phyloP scores from a whole-genome alignment of 2,888 invertebrate species.

The Beris chalybata region DNA sequence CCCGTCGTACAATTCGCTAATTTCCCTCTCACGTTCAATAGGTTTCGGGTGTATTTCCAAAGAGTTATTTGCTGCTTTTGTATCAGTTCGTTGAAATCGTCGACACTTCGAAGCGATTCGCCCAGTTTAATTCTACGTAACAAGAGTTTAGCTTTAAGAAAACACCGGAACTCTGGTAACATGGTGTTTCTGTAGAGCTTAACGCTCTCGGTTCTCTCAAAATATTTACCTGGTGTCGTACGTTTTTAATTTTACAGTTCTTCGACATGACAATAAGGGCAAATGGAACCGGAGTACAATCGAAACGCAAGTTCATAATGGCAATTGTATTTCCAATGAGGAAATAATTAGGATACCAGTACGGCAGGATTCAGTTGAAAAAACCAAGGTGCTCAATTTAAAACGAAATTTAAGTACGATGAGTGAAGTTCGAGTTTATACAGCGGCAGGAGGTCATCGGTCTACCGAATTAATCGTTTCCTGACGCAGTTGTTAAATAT shows the following conservation, averaged over 20 bases:
- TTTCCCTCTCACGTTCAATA: slow-evolving; percentile 47
- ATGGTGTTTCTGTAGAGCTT: not conserved
- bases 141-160: slow-evolving; percentile 26
- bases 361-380: not conserved
- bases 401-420: slow-evolving; percentile 9
- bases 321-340: slow-evolving; percentile 8
- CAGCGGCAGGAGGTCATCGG: not conserved
- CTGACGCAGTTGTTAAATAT: slow-evolving; percentile 20
- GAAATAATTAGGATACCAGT: not conserved
- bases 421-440: slow-evolving; percentile 17
- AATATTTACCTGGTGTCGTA: not conserved
- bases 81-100: slow-evolving; percentile 41
- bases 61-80: slow-evolving; percentile 69
- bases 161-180: slow-evolving; percentile 19
- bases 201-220: not conserved
- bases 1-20: slow-evolving; percentile 4
- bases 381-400: not conserved
- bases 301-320: slow-evolving; percentile 51
- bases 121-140: slow-evolving; percentile 42
- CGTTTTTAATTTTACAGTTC: slow-evolving; percentile 23
- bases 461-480: slow-evolving; percentile 13
- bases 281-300: slow-evolving; percentile 54
- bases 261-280: slow-evolving; percentile 32
- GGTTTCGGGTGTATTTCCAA: slow-evolving; percentile 72
- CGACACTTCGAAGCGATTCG: slow-evolving; percentile 45